phyloP scores from a whole-genome alignment of 2,113 vertebrate species.

The Erythrolamprus reginae region DNA sequence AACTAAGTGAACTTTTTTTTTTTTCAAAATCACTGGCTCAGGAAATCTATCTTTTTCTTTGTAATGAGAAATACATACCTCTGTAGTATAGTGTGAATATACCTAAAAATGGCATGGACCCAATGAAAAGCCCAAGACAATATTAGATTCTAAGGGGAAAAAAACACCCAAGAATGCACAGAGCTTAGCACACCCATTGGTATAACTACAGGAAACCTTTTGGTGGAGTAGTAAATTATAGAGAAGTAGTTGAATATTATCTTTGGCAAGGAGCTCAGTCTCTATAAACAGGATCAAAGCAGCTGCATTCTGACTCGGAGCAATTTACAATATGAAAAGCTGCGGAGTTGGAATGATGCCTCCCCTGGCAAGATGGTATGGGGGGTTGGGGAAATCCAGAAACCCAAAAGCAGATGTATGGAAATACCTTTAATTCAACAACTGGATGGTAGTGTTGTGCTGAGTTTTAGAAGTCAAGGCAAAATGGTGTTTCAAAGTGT shows the following conservation, averaged over 20 bases:
- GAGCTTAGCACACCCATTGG: constrained; percentile 49
- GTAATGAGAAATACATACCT: constrained; percentile 2
- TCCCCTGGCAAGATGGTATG: neutral
- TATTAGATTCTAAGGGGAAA: constrained; percentile 35
- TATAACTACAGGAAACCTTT: constrained; percentile 54
- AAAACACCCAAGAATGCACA: constrained; percentile 48
- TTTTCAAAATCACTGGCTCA: constrained; percentile 4
- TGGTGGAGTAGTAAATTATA: constrained; percentile 58
- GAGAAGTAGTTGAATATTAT: constrained; percentile 52
- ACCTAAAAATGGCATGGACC: constrained; percentile 44
- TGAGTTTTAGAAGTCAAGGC: neutral
- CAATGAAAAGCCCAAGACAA: constrained; percentile 38
- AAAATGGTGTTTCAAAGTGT: neutral
- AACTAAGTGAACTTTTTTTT: constrained; percentile 19
- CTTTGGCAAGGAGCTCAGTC: constrained; percentile 54
- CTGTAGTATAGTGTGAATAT: constrained; percentile 37
- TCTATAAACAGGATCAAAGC: constrained; percentile 46
- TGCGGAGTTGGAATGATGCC: constrained; percentile 30
- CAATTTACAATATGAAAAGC: constrained; percentile 32
- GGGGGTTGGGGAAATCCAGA: constrained; percentile 18
- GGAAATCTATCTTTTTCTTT: neutral
- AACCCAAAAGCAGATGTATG: constrained; percentile 7
- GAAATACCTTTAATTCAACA: neutral
- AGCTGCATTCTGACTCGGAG: constrained; percentile 23
- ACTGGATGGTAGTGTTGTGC: neutral